Percentiles rank a stretch among this genome's conserved stretches.
phyloP scores from a whole-genome alignment of 1,140 invertebrate species.

The Chironomus striatipennis region DNA sequence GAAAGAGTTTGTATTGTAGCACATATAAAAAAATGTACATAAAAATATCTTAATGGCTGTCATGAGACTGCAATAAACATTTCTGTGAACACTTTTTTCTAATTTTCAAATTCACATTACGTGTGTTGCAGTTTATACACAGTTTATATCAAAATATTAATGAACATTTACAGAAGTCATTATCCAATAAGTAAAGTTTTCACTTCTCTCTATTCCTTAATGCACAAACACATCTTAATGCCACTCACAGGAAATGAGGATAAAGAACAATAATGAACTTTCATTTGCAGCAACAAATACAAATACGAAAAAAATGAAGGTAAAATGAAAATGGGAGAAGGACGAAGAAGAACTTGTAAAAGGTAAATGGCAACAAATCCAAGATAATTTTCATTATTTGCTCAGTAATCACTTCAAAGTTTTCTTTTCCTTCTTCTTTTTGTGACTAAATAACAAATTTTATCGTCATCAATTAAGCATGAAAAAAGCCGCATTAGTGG shows the following conservation, averaged over 20 bases:
- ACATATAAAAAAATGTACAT: neutral
- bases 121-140: no score
- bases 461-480: neutral
- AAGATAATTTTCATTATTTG: slow-evolving; percentile 1
- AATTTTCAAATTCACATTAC: no score
- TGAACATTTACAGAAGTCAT: no score
- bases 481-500: neutral
- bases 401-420: neutral
- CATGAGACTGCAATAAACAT: neutral
- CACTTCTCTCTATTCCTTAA: no score
- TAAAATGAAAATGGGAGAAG: no score
- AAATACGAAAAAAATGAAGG: no score
- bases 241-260: neutral
- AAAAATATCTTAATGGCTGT: neutral
- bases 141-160: no score
- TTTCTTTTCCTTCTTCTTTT: neutral
- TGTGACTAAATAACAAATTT: neutral
- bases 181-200: no score
- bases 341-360: no score
- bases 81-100: no score
- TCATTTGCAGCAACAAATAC: no score
- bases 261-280: neutral
- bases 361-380: no score
- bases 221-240: neutral
- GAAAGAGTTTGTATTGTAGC: neutral